Evolutionary conservation across 2,888 invertebrate species (phyloP).

Genomic region (Osedax fenrisi): DNA sequence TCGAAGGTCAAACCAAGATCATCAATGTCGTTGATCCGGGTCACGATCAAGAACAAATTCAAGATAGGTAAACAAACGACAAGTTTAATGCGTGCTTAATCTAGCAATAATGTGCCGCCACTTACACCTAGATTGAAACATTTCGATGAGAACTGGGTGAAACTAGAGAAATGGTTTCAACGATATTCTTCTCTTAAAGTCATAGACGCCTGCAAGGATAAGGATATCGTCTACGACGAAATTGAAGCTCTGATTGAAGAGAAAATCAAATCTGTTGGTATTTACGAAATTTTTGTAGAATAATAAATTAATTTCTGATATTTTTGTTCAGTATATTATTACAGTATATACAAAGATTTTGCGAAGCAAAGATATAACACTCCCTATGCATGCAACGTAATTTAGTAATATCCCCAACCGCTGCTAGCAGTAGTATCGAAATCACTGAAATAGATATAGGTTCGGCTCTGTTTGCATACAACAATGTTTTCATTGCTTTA

Average conservation of each 20-base stretch:
- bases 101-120: too few relatives aligned
- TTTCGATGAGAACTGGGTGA: constrained; percentile 47
- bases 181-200: constrained; percentile 44
- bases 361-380: too few relatives aligned
- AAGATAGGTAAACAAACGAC: constrained; percentile 42
- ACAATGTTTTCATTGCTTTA: too few relatives aligned
- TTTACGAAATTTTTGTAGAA: too few relatives aligned
- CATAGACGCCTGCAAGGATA: constrained; percentile 42
- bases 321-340: too few relatives aligned
- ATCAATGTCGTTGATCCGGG: constrained; percentile 43
- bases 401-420: too few relatives aligned
- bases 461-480: too few relatives aligned
- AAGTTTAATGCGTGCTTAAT: background rate
- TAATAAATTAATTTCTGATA: too few relatives aligned
- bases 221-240: constrained; percentile 41
- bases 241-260: constrained; percentile 47
- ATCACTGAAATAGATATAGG: too few relatives aligned
- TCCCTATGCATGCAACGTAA: too few relatives aligned
- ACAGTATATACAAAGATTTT: too few relatives aligned
- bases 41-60: constrained; percentile 48
- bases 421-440: too few relatives aligned
- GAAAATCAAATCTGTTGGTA: constrained; percentile 42
- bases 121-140: constrained; percentile 44
- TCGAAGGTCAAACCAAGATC: constrained; percentile 43
- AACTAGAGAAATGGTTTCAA: constrained; percentile 48